These are phyloP conservation scores for Mus spretus DNA, from an alignment of 2,797 vertebrate species.

Conservation along the genomic window DNA sequence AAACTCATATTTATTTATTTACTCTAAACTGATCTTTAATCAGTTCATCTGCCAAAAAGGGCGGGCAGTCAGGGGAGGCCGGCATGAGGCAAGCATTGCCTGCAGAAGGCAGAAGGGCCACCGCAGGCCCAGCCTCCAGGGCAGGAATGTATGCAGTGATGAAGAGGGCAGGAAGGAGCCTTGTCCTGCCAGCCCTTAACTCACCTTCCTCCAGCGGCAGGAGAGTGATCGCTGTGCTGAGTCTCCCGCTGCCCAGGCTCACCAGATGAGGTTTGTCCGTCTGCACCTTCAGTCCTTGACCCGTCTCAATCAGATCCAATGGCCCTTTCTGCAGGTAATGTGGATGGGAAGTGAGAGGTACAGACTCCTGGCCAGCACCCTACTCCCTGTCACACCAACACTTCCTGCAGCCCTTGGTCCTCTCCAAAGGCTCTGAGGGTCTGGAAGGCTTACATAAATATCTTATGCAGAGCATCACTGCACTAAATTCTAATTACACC, in stretches of 20 bases:
- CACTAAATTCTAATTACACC: slow-evolving; percentile 68
- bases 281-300: slow-evolving; percentile 96
- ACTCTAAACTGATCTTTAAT: slow-evolving; percentile 46
- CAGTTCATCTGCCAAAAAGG: slow-evolving; percentile 48
- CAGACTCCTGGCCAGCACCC: not conserved
- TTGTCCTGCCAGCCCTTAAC: slow-evolving; percentile 83
- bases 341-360: slow-evolving; percentile 1
- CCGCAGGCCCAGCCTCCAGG: not conserved
- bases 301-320: slow-evolving; percentile 94
- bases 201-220: slow-evolving; percentile 97
- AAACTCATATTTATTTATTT: not conserved
- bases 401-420: not conserved
- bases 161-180: not conserved
- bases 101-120: not conserved
- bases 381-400: not conserved
- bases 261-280: slow-evolving; percentile 97
- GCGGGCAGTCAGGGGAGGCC: not conserved
- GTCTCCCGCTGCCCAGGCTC: slow-evolving; percentile 96
- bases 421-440: slow-evolving; percentile 50
- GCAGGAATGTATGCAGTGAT: not conserved
- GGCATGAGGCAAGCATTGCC: not conserved
- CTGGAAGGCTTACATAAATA: slow-evolving; percentile 41
- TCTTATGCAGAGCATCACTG: not conserved
- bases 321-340: slow-evolving; percentile 91
- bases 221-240: slow-evolving; percentile 96